Evolutionary conservation across 2,797 vertebrate genomes (phyloP), one percentile per base, ranked within the genome.

Genomic region (Rhinichthys osculus): DNA sequence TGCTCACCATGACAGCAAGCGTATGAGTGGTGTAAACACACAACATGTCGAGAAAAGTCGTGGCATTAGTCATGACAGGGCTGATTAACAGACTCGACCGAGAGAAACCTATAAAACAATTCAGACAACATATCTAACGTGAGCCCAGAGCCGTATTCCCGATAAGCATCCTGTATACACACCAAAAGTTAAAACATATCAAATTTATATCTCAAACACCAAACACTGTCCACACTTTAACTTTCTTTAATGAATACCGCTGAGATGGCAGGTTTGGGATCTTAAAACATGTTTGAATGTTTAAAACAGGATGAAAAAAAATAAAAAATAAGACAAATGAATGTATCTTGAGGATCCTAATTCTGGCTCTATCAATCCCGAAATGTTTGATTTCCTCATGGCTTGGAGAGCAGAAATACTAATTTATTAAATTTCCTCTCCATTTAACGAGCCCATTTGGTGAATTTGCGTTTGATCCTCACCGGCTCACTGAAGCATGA

Each of bases 361-460:
- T 79, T 33, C 27, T 2, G 30, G 9, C 69, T 81, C 82, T 62
- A 72, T 82, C 73, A 79, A 27, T 42, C 67, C 40, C 80, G 79
- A 90, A 84, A 82, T 44, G 85, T 84, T 79, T 79, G 83, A 88
- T 77, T 89, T 88, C 33, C 40, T 35, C 38, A 87, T 74, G 80
- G 87, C 81, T 86, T 38, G 59, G 67, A 81, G 81, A 89, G 81
- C 62, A 30, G 71, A 88, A 90, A 91, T 91, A 92, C 94, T 92
- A 91, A 96, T 96, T 94, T 94, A 95, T 95, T 92, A 94, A 92
- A 95, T 94, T 94, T 94, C 92, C 91, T 93, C 92, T 94, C 92
- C 93, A 93, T 94, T 95, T 94, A 95, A 95, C 90, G 90, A 95
- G 92, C 93, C 94, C 94, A 90, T 96, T 95, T 95, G 93, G 91